Base-by-base conservation (phyloP, 2,797 vertebrate genomes). In the Lutjanus campechanus region DNA sequence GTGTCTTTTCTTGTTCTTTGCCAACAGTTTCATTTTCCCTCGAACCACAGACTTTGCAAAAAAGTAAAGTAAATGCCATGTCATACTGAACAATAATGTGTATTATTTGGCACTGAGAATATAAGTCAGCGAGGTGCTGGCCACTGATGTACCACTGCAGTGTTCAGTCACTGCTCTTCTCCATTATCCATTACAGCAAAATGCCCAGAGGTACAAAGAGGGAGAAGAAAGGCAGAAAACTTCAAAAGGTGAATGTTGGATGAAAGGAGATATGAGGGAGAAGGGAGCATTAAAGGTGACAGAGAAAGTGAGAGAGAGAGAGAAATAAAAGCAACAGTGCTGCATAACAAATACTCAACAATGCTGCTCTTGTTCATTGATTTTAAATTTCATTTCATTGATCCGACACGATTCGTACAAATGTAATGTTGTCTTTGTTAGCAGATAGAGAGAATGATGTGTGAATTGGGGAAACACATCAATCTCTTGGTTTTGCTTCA, bases 171-270 rank as follows among this genome's bases (percentile, higher is more conserved):
- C 61, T 40, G 56, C 68, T 79, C 53, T 15, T 82, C 75, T 77
- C 25, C 41, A 20, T 83, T 74, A 86, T 84, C 72, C 64, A 66
- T 79, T 73, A 83, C 77, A 73, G 46, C 44, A 36, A 81, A 85
- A 83, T 81, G 79, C 55, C 68, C 80, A 82, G 53, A 71, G 70
- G 73, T 71, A 62, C 50, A 86, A 84, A 83, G 81, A 80, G 71
- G 47, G 65, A 81, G 65, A 84, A 84, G 53, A 84, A 84, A 88
- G 80, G 65, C 43, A 36, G 41, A 49, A 63, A 83, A 83, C 88
- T 78, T 86, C 73, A 86, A 86, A 85, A 79, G 74, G 56, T 64
- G 69, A 58, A 64, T 46, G 60, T 44, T 47, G 53, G 73, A 83
- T 81, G 55, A 87, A 81, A 86, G 66, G 19, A 81, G 41, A 17